Percentiles rank a stretch among this genome's conserved stretches.
Conservation (phyloP, 2,797 vertebrate species). For the Silurus aristotelis region DNA sequence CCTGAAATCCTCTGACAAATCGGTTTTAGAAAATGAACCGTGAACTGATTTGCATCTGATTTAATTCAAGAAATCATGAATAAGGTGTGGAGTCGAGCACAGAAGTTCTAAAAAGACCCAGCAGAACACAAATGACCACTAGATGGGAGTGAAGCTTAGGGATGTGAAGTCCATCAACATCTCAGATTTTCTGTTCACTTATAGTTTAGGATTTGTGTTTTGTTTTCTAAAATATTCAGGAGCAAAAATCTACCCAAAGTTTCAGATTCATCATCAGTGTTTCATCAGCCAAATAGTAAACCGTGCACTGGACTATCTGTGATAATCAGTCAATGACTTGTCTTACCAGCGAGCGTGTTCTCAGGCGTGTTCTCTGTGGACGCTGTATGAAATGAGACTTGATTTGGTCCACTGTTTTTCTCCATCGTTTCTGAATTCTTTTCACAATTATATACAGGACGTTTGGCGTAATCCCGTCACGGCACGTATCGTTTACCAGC, state of each 20-base stretch:
- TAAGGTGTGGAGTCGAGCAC: not conserved
- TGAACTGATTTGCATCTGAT: not conserved
- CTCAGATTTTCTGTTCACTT: not conserved
- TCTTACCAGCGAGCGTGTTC: not conserved
- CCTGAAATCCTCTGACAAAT: not conserved
- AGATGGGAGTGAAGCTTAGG: constrained; percentile 29
- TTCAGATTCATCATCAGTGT: not conserved
- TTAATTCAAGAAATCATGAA: not conserved
- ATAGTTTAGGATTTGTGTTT: not conserved
- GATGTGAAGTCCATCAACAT: not conserved
- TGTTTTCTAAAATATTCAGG: not conserved
- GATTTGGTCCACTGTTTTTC: not conserved
- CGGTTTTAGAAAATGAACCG: not conserved
- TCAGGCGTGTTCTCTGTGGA: too few relatives aligned
- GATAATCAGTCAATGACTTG: not conserved
- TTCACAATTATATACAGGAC: constrained; percentile 17
- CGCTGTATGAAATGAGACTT: not conserved
- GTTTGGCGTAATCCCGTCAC: not conserved
- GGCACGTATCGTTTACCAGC: constrained; percentile 6
- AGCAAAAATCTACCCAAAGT: not conserved
- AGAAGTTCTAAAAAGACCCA: not conserved
- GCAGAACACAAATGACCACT: constrained; percentile 12
- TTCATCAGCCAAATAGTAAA: not conserved
- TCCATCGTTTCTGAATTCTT: not conserved
- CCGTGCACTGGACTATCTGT: too few relatives aligned